Evolutionary conservation across 2,888 invertebrate species (phyloP), one percentile per base, ranked within the genome.

Genomic region (Argyresthia albistria): DNA sequence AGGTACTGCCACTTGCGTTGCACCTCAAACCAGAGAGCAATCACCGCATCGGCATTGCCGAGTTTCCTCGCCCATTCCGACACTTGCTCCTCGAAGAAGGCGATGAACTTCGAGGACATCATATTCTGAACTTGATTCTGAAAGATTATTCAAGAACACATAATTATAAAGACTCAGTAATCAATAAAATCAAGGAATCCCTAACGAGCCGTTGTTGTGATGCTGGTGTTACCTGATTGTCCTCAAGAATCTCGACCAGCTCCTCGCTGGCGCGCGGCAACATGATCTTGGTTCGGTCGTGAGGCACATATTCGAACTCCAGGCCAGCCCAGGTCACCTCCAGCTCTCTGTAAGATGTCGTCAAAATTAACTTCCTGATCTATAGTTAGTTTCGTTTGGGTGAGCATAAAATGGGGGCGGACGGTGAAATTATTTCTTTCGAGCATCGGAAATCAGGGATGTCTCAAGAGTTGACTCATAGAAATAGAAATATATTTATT

Each of bases 1-100:
- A 98, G 86, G 71, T 98, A 96, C 70, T 93, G 93, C 98, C 98
- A 98, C 57, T 96, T 95, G 46, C 97, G 89, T 76, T 98, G 98
- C 4, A 97, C 45, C 67, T 97, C 97, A 67, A 96, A 93, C 93
- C 94, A 95, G 0, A 92, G 80, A 25, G 90, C 88, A 45, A 95
- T 93, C 0, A 94, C 95, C 60, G 95, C 94, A 72, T 98, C 98
- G 0, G 97, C 96, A 56, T 93, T 95, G 0, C 95, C 95, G 3
- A 98, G 87, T 63, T 95, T 96, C 62, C 90, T 91, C 73, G 96
- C 97, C 98, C 98, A 98, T 14, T 88, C 89, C 0, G 93, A 92
- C 0, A 98, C 96, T 70, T 97, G 95, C 11, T 89, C 89, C 57
- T 95, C 88, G 76, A 97, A 98, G 75, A 91, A 94, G 2, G 93